phyloP scores from a whole-genome alignment of 2,888 invertebrate species.

The Sipunculus nudus region DNA sequence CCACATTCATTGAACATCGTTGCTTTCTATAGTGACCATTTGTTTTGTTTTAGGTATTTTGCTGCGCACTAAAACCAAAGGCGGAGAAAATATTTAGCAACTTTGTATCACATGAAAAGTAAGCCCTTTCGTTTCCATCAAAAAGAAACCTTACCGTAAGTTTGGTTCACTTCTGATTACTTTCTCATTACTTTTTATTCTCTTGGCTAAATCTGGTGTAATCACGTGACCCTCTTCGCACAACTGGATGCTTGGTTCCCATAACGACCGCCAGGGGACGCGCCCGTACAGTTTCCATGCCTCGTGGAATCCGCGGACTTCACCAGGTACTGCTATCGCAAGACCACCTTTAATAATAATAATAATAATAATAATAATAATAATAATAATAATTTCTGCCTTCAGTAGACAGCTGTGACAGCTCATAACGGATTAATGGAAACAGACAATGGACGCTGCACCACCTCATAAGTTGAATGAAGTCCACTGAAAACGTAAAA shows the following conservation, averaged over 20 bases:
- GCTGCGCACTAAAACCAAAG: too few species aligned
- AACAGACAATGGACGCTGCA: too few species aligned
- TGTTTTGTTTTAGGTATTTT: too few species aligned
- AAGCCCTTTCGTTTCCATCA: too few species aligned
- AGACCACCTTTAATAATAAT: constrained; percentile 62
- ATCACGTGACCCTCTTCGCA: constrained; percentile 46
- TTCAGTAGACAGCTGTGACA: too few species aligned
- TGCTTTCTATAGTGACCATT: too few species aligned
- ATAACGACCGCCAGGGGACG: constrained; percentile 42
- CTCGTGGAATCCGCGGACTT: constrained; percentile 83
- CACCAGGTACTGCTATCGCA: constrained; percentile 73
- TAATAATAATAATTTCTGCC: too few species aligned
- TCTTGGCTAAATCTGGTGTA: constrained; percentile 50
- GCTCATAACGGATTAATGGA: too few species aligned
- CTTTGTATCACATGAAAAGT: neutral
- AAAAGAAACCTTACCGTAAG: constrained; percentile 21
- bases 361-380: too few species aligned
- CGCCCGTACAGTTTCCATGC: constrained; percentile 64
- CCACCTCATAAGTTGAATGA: too few species aligned
- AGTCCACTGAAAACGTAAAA: too few species aligned
- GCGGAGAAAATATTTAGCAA: constrained; percentile 18
- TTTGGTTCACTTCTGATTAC: constrained; percentile 12
- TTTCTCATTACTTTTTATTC: constrained; percentile 20
- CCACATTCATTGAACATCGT: too few species aligned
- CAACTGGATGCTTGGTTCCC: constrained; percentile 51